Conservation (phyloP, 2,888 invertebrate species). For the Chrysotoxum bicinctum region DNA sequence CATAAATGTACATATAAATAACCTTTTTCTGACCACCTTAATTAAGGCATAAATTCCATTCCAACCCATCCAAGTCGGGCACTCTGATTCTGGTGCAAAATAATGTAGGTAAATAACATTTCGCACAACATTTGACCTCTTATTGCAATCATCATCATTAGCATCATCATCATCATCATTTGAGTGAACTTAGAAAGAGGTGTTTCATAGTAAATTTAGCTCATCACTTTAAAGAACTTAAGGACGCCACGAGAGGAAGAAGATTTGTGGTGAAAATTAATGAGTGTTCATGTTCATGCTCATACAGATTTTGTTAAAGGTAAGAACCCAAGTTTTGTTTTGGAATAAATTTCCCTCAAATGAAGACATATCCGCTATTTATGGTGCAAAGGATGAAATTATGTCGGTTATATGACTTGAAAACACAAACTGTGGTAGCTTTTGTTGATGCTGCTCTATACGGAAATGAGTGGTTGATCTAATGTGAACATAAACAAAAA, state of each 20-base stretch:
- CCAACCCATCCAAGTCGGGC: slow-evolving; percentile 33
- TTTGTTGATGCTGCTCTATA: background rate
- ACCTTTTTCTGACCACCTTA: slow-evolving; percentile 48
- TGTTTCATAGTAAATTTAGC: slow-evolving; percentile 2
- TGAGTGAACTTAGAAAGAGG: slow-evolving; percentile 10
- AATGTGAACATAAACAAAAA: no score
- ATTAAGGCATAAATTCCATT: slow-evolving; percentile 58
- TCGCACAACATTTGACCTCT: slow-evolving; percentile 63
- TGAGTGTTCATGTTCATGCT: slow-evolving; percentile 20
- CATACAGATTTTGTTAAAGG: background rate
- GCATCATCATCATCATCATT: slow-evolving; percentile 9
- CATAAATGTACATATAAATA: slow-evolving; percentile 2
- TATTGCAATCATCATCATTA: slow-evolving; percentile 53
- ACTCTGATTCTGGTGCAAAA: slow-evolving; percentile 8
- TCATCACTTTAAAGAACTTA: slow-evolving; percentile 61
- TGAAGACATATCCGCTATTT: slow-evolving; percentile 2
- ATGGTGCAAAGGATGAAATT: background rate
- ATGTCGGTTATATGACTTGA: background rate
- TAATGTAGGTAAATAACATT: slow-evolving; percentile 50
- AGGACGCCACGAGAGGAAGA: slow-evolving; percentile 16
- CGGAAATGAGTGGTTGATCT: background rate
- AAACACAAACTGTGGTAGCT: background rate
- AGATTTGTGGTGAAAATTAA: slow-evolving; percentile 29
- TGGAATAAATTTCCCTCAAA: background rate
- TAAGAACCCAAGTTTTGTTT: background rate